A percentile compares a stretch with the other conserved stretches of the same genome.
These are phyloP conservation scores for Leptura quadrifasciata DNA, from an alignment of 2,888 invertebrate species.

Conservation along the genomic window DNA sequence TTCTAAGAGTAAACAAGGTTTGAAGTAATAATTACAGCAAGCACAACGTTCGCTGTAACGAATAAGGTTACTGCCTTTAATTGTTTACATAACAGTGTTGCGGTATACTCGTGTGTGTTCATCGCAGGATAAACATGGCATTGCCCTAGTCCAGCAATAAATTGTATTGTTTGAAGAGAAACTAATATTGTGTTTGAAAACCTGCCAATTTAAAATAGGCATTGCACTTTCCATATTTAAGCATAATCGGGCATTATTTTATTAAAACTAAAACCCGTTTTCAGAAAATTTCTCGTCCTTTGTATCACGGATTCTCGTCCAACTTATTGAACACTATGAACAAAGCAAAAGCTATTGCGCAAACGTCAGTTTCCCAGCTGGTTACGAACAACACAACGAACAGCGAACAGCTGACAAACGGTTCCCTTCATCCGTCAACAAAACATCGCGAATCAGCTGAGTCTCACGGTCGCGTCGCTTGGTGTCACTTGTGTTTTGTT, in stretches of 20 bases:
- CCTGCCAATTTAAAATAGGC: neutral
- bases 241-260: neutral
- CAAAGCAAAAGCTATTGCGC: slow-evolving; percentile 53
- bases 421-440: slow-evolving; percentile 43
- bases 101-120: neutral
- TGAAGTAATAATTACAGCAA: too few species aligned
- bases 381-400: slow-evolving; percentile 48
- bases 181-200: neutral
- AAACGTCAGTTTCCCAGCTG: slow-evolving; percentile 51
- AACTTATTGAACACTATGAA: slow-evolving; percentile 48
- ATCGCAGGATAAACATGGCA: slow-evolving; percentile 8
- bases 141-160: slow-evolving; percentile 18
- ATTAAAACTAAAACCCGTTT: neutral
- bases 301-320: neutral
- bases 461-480: slow-evolving; percentile 37
- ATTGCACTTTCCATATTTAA: neutral
- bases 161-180: neutral
- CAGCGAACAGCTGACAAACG: slow-evolving; percentile 58
- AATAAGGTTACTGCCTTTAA: slow-evolving; percentile 5
- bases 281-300: slow-evolving; percentile 24
- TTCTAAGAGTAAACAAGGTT: too few species aligned
- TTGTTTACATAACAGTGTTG: slow-evolving; percentile 7
- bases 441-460: slow-evolving; percentile 60
- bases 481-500: slow-evolving; percentile 44
- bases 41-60: neutral